phyloP scores from a whole-genome alignment of 2,797 vertebrate genomes.

The Sylvia borin region DNA sequence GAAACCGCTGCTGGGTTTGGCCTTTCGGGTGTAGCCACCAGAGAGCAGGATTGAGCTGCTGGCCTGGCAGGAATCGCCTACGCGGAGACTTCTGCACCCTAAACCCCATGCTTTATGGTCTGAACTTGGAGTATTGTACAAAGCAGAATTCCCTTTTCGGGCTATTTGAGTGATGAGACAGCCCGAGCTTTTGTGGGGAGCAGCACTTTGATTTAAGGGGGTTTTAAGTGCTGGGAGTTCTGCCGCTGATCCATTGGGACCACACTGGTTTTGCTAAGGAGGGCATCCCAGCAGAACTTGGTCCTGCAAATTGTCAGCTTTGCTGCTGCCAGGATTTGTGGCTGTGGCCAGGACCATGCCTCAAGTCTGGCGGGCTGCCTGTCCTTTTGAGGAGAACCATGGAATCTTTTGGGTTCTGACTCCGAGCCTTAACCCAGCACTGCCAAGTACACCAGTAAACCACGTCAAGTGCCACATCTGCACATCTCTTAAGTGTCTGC shows the following conservation, averaged over 20 bases:
- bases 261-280: not conserved
- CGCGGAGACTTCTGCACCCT: fast-evolving
- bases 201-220: not conserved
- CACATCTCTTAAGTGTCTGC: not conserved
- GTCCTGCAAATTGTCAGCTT: not conserved
- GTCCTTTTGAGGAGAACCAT: fast-evolving
- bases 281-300: not conserved
- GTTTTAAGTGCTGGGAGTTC: not conserved
- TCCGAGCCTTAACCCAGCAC: not conserved
- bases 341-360: not conserved
- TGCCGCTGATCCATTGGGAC: not conserved
- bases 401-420: not conserved
- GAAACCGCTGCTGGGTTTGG: not conserved
- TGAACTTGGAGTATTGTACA: fast-evolving
- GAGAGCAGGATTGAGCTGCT: constrained; percentile 60
- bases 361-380: not conserved
- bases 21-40: not conserved
- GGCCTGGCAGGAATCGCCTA: not conserved
- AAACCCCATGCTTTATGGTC: fast-evolving
- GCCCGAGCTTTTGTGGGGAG: not conserved
- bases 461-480: not conserved
- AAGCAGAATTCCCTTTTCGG: not conserved
- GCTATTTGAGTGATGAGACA: not conserved
- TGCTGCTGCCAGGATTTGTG: not conserved
- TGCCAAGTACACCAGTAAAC: not conserved